Conservation (phyloP, 2,113 vertebrate species). For the Tor tambroides region DNA sequence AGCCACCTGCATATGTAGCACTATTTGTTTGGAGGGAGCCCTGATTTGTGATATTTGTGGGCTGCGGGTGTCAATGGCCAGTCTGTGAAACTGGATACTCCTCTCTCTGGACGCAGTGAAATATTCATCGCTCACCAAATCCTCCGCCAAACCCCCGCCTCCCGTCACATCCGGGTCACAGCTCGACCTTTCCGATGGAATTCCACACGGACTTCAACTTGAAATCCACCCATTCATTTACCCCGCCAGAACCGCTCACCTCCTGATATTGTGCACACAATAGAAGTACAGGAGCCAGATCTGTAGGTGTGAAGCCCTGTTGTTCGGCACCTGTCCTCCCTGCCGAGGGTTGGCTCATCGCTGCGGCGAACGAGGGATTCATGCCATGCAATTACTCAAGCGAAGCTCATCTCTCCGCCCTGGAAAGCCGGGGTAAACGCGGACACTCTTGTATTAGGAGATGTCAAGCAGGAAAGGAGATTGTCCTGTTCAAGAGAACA, state of each 20-base stretch:
- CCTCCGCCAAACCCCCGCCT: too few relatives aligned
- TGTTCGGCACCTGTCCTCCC: constrained; percentile 40
- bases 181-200: constrained; percentile 48
- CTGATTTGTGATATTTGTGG: constrained; percentile 52
- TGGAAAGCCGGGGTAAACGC: constrained; percentile 19
- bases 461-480: not conserved
- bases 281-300: constrained; percentile 14
- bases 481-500: not conserved
- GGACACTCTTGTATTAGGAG: not conserved
- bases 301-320: constrained; percentile 30
- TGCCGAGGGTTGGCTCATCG: constrained; percentile 29
- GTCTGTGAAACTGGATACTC: constrained; percentile 37
- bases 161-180: constrained; percentile 25
- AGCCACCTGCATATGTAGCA: too few relatives aligned
- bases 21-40: not conserved
- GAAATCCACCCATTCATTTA: constrained; percentile 24
- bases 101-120: constrained; percentile 45
- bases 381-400: constrained; percentile 45
- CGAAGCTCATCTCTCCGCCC: constrained; percentile 27
- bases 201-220: constrained; percentile 57
- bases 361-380: constrained; percentile 9
- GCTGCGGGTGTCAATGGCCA: not conserved
- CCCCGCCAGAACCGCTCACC: not conserved
- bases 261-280: not conserved
- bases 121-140: constrained; percentile 50